These are phyloP conservation scores for Maniola hyperantus DNA, from an alignment of 2,888 invertebrate species.

Conservation along the genomic window DNA sequence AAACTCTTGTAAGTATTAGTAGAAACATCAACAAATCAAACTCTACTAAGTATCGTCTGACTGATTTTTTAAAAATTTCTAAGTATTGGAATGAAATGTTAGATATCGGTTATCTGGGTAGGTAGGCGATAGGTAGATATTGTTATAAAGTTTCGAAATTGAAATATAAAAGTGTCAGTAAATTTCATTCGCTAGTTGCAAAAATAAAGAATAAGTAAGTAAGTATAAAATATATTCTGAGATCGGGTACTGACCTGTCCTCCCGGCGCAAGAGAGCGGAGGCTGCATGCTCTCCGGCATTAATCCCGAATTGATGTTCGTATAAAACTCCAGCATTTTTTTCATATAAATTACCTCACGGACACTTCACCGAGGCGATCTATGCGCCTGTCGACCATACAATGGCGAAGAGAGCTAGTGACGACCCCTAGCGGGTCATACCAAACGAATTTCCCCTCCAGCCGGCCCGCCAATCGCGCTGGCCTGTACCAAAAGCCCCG, in stretches of 20 bases:
- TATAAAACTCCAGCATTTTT: constrained; percentile 88
- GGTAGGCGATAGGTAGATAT: too few species aligned
- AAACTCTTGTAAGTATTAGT: too few species aligned
- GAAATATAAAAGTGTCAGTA: too few species aligned
- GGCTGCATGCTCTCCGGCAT: constrained; percentile 83
- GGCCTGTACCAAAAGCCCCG: constrained; percentile 52
- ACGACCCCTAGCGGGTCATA: constrained; percentile 45
- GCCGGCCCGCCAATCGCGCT: constrained; percentile 57
- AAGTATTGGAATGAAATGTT: too few species aligned
- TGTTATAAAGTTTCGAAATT: too few species aligned
- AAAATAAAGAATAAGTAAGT: neutral
- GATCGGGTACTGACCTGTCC: constrained; percentile 81
- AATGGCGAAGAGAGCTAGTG: constrained; percentile 51
- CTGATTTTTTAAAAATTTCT: too few species aligned
- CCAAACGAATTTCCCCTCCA: constrained; percentile 52
- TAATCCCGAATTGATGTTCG: constrained; percentile 84
- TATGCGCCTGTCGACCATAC: constrained; percentile 55
- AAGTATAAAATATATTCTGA: too few species aligned
- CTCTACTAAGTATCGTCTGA: too few species aligned
- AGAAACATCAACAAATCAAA: too few species aligned
- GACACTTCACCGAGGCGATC: constrained; percentile 47
- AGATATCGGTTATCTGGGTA: too few species aligned
- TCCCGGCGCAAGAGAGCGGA: constrained; percentile 84
- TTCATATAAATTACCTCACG: constrained; percentile 51
- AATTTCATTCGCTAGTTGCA: constrained; percentile 36